Conservation (phyloP, 2,888 invertebrate genomes). For the Lithosia quadra region DNA sequence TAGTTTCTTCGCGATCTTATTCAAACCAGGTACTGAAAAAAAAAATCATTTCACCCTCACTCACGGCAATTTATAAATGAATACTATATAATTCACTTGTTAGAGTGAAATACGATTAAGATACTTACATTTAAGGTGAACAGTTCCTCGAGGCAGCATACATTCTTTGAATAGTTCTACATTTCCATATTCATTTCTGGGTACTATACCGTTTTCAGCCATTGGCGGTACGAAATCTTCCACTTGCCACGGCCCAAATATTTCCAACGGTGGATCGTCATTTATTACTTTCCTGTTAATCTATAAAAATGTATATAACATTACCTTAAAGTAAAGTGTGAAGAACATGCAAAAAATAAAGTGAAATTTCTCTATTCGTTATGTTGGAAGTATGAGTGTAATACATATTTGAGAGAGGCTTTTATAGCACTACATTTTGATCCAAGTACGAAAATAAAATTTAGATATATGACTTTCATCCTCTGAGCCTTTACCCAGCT, state of each 20-base stretch:
- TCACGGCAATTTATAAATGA: too few species aligned
- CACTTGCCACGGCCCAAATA: conserved; percentile 98
- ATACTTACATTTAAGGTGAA: conserved; percentile 92
- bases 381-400: too few species aligned
- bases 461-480: too few species aligned
- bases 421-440: neutral
- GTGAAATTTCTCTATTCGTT: neutral
- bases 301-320: conserved; percentile 50
- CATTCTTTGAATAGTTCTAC: conserved; percentile 97
- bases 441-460: neutral
- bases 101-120: neutral
- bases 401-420: neutral
- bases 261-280: conserved; percentile 90
- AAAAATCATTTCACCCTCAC: neutral
- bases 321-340: neutral
- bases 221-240: conserved; percentile 96
- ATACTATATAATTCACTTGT: too few species aligned
- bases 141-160: conserved; percentile 97
- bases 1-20: conserved; percentile 94
- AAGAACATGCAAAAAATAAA: neutral
- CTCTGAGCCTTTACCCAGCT: too few species aligned
- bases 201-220: conserved; percentile 96
- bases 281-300: conserved; percentile 86
- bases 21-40: conserved; percentile 93
- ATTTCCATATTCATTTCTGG: conserved; percentile 98